Evolutionary conservation across 2,797 vertebrate genomes (phyloP).

Genomic region (Phataginus tricuspis): DNA sequence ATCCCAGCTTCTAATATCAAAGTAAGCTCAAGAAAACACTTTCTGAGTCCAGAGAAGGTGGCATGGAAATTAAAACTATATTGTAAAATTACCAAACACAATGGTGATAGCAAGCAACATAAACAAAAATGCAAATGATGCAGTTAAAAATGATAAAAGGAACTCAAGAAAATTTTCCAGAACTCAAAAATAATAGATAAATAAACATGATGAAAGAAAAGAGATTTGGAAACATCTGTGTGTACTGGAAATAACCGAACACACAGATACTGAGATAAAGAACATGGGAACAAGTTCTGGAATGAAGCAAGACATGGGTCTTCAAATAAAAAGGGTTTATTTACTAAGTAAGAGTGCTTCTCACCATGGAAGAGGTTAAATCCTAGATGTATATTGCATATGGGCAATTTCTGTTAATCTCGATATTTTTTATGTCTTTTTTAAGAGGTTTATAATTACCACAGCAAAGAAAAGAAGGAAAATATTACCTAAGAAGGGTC

Average conservation of each 20-base stretch:
- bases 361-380: neutral
- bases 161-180: neutral
- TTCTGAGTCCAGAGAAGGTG: slow-evolving; percentile 13
- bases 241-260: neutral
- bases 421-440: neutral
- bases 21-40: neutral
- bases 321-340: neutral
- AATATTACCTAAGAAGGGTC: neutral
- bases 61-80: neutral
- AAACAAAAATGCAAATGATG: neutral
- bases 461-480: neutral
- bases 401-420: neutral
- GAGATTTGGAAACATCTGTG: neutral
- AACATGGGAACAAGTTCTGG: neutral
- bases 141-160: neutral
- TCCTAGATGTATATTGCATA: neutral
- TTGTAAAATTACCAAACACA: neutral
- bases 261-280: neutral
- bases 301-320: neutral
- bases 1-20: neutral
- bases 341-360: neutral
- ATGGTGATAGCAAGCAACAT: neutral
- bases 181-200: neutral
- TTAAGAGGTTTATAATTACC: neutral
- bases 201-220: neutral